Conservation (phyloP, 2,797 vertebrate genomes). For the Loriculus beryllinus region DNA sequence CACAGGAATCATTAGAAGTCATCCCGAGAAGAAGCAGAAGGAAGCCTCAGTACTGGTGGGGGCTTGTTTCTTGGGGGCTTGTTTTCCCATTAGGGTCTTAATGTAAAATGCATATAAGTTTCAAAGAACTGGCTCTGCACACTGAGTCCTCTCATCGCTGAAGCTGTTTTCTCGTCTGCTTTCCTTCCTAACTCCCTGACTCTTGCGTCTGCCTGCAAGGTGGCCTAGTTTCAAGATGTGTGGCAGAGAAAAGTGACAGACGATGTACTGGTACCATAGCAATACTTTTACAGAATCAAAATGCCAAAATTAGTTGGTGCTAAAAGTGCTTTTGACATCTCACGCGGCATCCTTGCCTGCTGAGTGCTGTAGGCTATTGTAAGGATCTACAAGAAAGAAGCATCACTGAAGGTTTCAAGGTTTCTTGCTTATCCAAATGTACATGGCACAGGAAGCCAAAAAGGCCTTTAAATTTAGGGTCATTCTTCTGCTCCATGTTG, state of each 20-base stretch:
- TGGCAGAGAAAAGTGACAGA: not conserved
- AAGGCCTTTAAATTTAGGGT: not conserved
- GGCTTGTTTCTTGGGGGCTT: not conserved
- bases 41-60: not conserved
- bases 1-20: not conserved
- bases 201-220: not conserved
- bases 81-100: not conserved
- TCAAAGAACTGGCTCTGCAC: not conserved
- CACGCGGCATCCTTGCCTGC: not conserved
- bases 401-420: not conserved
- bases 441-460: not conserved
- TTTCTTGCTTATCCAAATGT: not conserved
- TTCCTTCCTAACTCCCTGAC: not conserved
- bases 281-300: not conserved
- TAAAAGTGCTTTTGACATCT: not conserved
- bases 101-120: rapidly evolving
- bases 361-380: not conserved
- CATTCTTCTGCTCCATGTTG: not conserved
- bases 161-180: not conserved
- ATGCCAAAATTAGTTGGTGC: slow-evolving; percentile 2
- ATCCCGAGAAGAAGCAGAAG: not conserved
- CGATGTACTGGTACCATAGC: not conserved
- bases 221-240: not conserved
- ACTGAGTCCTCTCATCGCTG: rapidly evolving
- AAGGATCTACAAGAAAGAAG: not conserved